A percentile compares a stretch with the other conserved stretches of the same genome.
phyloP scores from a whole-genome alignment of 2,888 invertebrate genomes.

The Chironomus riparius region DNA sequence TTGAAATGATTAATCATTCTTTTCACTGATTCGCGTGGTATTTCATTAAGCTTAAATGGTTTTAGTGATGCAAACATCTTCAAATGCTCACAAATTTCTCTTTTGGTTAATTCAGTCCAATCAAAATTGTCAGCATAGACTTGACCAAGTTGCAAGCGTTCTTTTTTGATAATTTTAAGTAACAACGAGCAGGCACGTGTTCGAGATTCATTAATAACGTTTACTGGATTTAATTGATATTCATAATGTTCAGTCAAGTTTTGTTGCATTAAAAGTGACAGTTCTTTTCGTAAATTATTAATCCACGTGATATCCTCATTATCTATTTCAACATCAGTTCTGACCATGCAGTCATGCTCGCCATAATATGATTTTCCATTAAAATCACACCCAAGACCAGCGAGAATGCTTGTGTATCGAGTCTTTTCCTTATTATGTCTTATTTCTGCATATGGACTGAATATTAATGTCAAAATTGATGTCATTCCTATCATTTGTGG shows the following conservation, averaged over 20 bases:
- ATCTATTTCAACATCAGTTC: constrained; percentile 64
- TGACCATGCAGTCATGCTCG: constrained; percentile 75
- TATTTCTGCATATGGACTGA: constrained; percentile 73
- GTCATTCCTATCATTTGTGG: constrained; percentile 80
- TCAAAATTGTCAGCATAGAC: background rate
- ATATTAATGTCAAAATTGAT: constrained; percentile 66
- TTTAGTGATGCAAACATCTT: background rate
- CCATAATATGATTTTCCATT: constrained; percentile 55
- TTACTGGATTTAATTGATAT: background rate
- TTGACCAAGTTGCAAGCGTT: background rate
- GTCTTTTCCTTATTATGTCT: constrained; percentile 53
- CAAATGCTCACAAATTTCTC: background rate
- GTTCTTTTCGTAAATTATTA: constrained; percentile 58
- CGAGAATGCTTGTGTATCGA: constrained; percentile 69
- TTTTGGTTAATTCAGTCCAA: too few relatives aligned
- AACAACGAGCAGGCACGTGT: background rate
- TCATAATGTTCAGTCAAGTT: background rate
- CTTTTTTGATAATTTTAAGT: background rate
- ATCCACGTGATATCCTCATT: constrained; percentile 52
- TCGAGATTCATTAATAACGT: background rate
- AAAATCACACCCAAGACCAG: constrained; percentile 69
- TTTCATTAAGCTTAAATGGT: background rate
- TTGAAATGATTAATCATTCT: background rate
- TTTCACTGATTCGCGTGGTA: too few relatives aligned
- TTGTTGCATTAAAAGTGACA: constrained; percentile 44